A percentile compares a stretch with the other conserved stretches of the same genome.
Conservation (phyloP, 2,888 invertebrate genomes). For the Alcis repandata region DNA sequence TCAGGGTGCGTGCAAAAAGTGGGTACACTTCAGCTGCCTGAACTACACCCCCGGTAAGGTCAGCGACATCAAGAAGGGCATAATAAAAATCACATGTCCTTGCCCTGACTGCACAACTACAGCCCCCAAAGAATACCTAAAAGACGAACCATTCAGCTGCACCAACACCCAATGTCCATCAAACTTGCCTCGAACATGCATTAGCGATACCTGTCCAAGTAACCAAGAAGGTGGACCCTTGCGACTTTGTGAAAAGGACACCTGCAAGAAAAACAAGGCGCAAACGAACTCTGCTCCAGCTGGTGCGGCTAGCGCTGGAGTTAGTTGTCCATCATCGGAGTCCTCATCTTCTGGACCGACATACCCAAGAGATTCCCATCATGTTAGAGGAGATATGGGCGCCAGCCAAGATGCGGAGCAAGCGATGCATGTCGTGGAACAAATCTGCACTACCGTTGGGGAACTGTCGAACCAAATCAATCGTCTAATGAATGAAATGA, state of each 20-base stretch:
- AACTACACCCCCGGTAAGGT: constrained; percentile 76
- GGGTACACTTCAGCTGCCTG: constrained; percentile 74
- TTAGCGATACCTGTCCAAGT: constrained; percentile 52
- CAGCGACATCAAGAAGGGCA: constrained; percentile 69
- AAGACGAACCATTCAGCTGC: constrained; percentile 65
- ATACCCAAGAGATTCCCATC: neutral
- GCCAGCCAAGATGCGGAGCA: neutral
- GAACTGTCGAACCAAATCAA: constrained; percentile 58
- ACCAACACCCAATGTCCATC: constrained; percentile 67
- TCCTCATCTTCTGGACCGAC: constrained; percentile 39
- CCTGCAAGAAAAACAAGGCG: constrained; percentile 13
- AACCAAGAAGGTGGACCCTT: constrained; percentile 47
- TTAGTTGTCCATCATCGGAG: constrained; percentile 33
- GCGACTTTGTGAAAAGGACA: constrained; percentile 38
- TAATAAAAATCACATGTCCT: constrained; percentile 73
- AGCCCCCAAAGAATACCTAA: constrained; percentile 62
- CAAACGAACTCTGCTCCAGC: neutral
- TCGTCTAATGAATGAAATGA: constrained; percentile 58
- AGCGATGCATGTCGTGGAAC: constrained; percentile 47
- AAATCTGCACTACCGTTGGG: constrained; percentile 64
- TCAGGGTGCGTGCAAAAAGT: constrained; percentile 70
- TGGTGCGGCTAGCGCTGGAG: neutral
- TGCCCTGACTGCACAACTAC: constrained; percentile 73
- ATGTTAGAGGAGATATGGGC: constrained; percentile 6
- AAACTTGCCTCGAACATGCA: constrained; percentile 62